Base-by-base conservation (phyloP, 2,113 vertebrate genomes). In the Amphiprion percula region DNA sequence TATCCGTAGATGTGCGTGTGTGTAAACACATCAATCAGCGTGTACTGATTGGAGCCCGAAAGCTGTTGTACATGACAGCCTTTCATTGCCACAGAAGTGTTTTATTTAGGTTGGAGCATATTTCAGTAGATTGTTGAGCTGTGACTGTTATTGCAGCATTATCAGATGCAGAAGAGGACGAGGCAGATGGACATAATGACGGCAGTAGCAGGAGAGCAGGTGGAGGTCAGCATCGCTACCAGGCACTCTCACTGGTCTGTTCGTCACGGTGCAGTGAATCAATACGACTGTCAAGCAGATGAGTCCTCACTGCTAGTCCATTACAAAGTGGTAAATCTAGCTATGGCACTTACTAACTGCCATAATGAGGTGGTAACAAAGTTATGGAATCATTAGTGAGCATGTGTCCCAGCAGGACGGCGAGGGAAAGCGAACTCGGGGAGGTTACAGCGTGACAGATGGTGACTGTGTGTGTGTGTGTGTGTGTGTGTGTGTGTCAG, bases 371-470 rank as follows among this genome's bases (percentile, higher is more conserved):
- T 76, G 91, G 77, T 90, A 92, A 92, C 88, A 76, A 90, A 91
- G 87, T 94, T 88, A 88, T 82, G 80, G 86, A 91, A 86, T 91
- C 90, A 88, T 91, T 89, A 91, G 88, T 76, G 83, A 90, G 85
- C 88, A 73, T 92, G 91, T 89, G 87, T 91, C 88, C 80, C 69
- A 9, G 88, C 81, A 86, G 88, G 84, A 60, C 16, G 16, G 75
- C 2, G 62, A 87, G 80, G 72, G 69, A 89, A 80, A 80, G 82
- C 24, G 24, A 88, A 80, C 82, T 77, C 24, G 16, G 88, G 81
- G 89, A 89, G 87, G 83, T 78, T 89, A 65, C 55, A 69, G 78
- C 55, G 15, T 79, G 88, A 87, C 89, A 91, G 91, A 92, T 91
- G 91, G 90, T 54, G 65, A 67, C 61, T 83, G 72, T 74, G 16